A percentile compares a stretch with the other conserved stretches of the same genome.
Evolutionary conservation across 2,888 invertebrate genomes (phyloP).

Genomic region (Eumacrocentrus americanus): DNA sequence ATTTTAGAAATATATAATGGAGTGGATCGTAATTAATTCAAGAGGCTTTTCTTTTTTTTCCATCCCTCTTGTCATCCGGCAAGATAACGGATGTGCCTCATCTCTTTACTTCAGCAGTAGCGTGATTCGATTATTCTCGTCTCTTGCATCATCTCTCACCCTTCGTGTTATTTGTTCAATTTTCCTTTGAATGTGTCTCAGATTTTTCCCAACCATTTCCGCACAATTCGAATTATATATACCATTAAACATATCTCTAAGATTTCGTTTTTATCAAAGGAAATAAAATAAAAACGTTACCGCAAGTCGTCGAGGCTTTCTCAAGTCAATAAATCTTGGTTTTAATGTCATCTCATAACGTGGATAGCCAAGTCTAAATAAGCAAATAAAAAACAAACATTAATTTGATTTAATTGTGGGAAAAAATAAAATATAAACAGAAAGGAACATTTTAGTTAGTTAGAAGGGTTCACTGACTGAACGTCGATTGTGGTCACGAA

Average conservation of each 20-base stretch:
- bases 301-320: slow-evolving; percentile 60
- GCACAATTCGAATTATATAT: not conserved
- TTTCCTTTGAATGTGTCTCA: not conserved
- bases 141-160: not conserved
- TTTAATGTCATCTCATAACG: slow-evolving; percentile 49
- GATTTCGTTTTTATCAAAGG: too few relatives aligned
- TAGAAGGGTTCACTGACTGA: slow-evolving; percentile 54
- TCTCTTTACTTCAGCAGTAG: not conserved
- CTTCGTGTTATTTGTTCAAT: slow-evolving; percentile 5
- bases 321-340: slow-evolving; percentile 55
- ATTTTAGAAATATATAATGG: not conserved
- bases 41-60: not conserved
- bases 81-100: slow-evolving; percentile 11
- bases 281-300: slow-evolving; percentile 45
- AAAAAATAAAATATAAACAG: too few relatives aligned
- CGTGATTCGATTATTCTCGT: slow-evolving; percentile 24
- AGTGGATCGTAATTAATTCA: slow-evolving; percentile 14
- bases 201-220: slow-evolving; percentile 15
- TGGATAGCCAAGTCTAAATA: slow-evolving; percentile 28
- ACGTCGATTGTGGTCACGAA: slow-evolving; percentile 56
- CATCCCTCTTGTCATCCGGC: slow-evolving; percentile 9
- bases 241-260: not conserved
- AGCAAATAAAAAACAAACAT: slow-evolving; percentile 17
- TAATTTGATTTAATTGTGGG: not conserved
- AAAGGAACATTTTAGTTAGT: too few relatives aligned